Evolutionary conservation across 1,140 invertebrate genomes (phyloP).

Genomic region (Bombus sylvicola): DNA sequence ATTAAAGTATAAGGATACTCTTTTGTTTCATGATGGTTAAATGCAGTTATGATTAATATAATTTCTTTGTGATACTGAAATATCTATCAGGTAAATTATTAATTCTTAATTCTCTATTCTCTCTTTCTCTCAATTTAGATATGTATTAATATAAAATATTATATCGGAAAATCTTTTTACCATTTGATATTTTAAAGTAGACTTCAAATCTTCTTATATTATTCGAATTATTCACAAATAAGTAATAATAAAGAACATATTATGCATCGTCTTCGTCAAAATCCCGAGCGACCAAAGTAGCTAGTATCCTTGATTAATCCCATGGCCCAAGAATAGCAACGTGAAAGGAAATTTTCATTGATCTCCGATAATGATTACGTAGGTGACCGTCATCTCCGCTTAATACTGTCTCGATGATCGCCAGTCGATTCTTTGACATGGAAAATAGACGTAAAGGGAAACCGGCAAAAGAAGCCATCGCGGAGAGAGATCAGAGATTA

Average conservation of each 20-base stretch:
- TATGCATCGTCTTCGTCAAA: no score
- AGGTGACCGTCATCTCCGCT: not conserved
- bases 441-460: conserved; percentile 39
- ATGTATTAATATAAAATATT: no score
- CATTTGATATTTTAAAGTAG: not conserved
- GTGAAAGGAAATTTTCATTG: conserved; percentile 25
- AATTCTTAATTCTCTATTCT: no score
- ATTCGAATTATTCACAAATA: no score
- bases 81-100: no score
- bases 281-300: not conserved
- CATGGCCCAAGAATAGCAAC: not conserved
- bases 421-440: conserved; percentile 43
- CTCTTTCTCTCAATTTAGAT: no score
- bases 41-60: no score
- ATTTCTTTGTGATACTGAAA: no score
- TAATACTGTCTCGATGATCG: conserved; percentile 43
- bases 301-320: not conserved
- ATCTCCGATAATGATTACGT: conserved; percentile 30
- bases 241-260: not conserved
- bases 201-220: not conserved
- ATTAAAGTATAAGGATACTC: no score
- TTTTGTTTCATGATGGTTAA: no score
- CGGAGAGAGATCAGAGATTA: conserved; percentile 41
- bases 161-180: no score
- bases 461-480: conserved; percentile 18